Conservation (phyloP, 2,797 vertebrate genomes). For the Protosalanx chinensis region DNA sequence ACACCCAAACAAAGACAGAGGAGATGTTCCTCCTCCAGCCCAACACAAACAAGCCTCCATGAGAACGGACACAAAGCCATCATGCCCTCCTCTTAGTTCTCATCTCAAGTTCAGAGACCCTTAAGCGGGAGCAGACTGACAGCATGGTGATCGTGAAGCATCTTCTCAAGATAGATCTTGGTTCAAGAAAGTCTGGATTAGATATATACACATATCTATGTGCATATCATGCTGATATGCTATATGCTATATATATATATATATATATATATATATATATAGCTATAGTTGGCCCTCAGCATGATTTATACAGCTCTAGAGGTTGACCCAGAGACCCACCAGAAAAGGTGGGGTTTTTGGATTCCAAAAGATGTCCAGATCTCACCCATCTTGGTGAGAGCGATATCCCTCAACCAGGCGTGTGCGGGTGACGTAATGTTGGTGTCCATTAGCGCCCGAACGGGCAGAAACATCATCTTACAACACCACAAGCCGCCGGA, state of each 20-base stretch:
- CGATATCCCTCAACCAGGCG: background rate
- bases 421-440: conserved; percentile 3
- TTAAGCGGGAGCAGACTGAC: background rate
- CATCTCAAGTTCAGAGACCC: background rate
- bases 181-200: background rate
- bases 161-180: background rate
- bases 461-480: conserved; percentile 10
- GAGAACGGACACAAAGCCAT: background rate
- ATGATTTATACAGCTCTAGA: background rate
- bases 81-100: background rate
- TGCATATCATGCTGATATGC: too few relatives aligned
- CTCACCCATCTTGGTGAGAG: background rate
- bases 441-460: conserved; percentile 7
- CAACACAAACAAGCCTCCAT: background rate
- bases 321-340: background rate
- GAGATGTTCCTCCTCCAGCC: background rate
- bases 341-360: background rate
- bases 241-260: too few relatives aligned
- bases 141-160: background rate
- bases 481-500: conserved; percentile 15
- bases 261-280: too few relatives aligned
- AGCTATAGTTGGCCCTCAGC: background rate
- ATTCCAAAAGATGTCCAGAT: background rate
- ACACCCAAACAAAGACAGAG: background rate
- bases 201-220: background rate